Base-by-base conservation (phyloP, 1,140 invertebrate genomes). In the Lasaia peninsularis region DNA sequence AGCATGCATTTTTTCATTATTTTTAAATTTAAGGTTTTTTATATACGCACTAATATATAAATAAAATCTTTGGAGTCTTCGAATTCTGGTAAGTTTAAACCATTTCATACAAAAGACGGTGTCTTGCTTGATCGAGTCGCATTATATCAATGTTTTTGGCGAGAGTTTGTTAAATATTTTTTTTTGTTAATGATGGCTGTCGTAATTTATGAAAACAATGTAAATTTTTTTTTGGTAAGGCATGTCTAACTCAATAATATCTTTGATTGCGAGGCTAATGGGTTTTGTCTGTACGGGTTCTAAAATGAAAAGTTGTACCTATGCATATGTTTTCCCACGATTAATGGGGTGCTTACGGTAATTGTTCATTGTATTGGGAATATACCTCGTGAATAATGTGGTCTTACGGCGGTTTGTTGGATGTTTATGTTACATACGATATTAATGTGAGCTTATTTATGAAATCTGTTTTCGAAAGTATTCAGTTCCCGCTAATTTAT, bases 301-400 rank as follows among this genome's bases (percentile, higher is more conserved):
- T 69, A 71, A 78, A 80, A 73, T 75, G 73, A 79, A 78, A 77
- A 78, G 69, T 71, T 73, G 67, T 71, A 28, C 24, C 24, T 28
- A 75, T 75, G 65, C 65, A 55, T 68, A 56, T 71, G 66, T 71
- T 69, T 78, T 78, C 77, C 67, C 77, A 80, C 75, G 77, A 73
- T 67, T 64, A 52, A 57, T 60, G 58, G 31, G 49, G 51, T 64
- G 59, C 56, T 61, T 61, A 61, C 60, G 63, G 51, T 65, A 61
- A 61, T 65, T 20, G 10, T 51, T 52, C 50, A 61, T 65, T 54
- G 58, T 60, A 60, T 64, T 64, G 50, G 12, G 28, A 44, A 61
- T 54, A 51, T 58, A 32, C 56, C 48, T 56, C 40, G 50, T 65
- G 37, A 60, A 52, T 32, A 48, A 48, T 48, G 44, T 48, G 44